A percentile compares a stretch with the other conserved stretches of the same genome.
phyloP scores from a whole-genome alignment of 2,113 vertebrate species.

The Bothrops jararaca region DNA sequence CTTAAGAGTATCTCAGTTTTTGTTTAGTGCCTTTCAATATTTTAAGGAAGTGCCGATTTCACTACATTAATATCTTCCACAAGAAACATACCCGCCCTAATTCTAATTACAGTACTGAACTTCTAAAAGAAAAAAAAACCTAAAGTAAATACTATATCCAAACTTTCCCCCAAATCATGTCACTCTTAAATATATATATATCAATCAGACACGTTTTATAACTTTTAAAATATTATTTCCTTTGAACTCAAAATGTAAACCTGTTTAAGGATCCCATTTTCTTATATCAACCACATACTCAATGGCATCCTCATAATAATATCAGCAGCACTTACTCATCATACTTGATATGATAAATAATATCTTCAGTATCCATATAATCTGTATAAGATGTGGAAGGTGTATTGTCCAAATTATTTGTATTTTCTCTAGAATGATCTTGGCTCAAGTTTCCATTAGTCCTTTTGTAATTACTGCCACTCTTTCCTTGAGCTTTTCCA shows the following conservation, averaged over 20 bases:
- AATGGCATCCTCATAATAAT: conserved; percentile 69
- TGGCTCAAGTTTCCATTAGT: conserved; percentile 85
- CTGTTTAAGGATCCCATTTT: conserved; percentile 46
- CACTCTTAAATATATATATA: conserved; percentile 6
- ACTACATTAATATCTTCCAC: conserved; percentile 1
- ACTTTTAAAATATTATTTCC: conserved; percentile 47
- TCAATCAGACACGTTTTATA: conserved; percentile 18
- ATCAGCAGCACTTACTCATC: conserved; percentile 93
- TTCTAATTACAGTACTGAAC: neutral
- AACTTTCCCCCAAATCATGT: conserved; percentile 13
- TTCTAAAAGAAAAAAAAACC: neutral
- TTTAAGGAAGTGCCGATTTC: neutral
- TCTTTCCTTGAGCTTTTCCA: conserved; percentile 80
- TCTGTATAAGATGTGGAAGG: conserved; percentile 91
- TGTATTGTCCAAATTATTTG: conserved; percentile 79
- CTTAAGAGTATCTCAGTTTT: neutral
- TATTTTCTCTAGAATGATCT: conserved; percentile 82
- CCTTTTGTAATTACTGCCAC: conserved; percentile 85
- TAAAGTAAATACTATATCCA: conserved; percentile 12
- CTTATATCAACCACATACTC: conserved; percentile 60
- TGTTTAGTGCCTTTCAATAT: neutral
- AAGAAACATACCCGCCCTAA: neutral
- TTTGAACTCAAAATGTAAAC: conserved; percentile 52
- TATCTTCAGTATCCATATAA: conserved; percentile 79
- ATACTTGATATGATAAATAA: conserved; percentile 96